phyloP scores from a whole-genome alignment of 1,140 invertebrate species.

The Hyphantria cunea region DNA sequence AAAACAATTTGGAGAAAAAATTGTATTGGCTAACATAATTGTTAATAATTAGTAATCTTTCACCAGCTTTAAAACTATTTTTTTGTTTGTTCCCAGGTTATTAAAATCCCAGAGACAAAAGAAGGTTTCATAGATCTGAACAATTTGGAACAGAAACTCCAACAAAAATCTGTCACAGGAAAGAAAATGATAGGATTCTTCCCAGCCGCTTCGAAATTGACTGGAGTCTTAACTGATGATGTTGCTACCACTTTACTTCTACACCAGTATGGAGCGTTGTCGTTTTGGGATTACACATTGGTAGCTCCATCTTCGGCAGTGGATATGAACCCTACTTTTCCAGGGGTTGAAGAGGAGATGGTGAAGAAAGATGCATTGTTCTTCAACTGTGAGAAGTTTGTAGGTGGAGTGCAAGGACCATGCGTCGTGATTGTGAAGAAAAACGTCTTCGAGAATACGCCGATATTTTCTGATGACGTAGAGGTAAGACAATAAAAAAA shows the following conservation, averaged over 20 bases:
- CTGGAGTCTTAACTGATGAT: slow-evolving; percentile 93
- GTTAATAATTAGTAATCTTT: no score
- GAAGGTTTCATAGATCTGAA: slow-evolving; percentile 91
- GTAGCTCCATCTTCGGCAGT: slow-evolving; percentile 91
- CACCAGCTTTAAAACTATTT: not conserved
- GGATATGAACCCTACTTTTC: slow-evolving; percentile 92
- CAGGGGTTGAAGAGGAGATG: slow-evolving; percentile 85
- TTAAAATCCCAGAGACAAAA: slow-evolving; percentile 89
- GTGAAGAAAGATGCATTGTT: slow-evolving; percentile 95
- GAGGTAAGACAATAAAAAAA: slow-evolving; percentile 54
- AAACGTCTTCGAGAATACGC: slow-evolving; percentile 77
- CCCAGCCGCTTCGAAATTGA: slow-evolving; percentile 93
- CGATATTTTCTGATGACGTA: slow-evolving; percentile 66
- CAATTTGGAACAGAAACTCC: slow-evolving; percentile 88
- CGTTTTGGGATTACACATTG: slow-evolving; percentile 95
- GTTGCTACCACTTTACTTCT: slow-evolving; percentile 91
- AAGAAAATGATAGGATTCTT: slow-evolving; percentile 92
- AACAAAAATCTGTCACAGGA: slow-evolving; percentile 82
- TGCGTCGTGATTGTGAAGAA: slow-evolving; percentile 84
- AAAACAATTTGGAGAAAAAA: no score
- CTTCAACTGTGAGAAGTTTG: slow-evolving; percentile 95
- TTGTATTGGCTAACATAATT: no score
- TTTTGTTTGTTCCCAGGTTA: slow-evolving; percentile 83
- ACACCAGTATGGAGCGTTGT: slow-evolving; percentile 91
- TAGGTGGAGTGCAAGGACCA: slow-evolving; percentile 94